Base-by-base conservation (phyloP, 2,888 invertebrate genomes). In the Microctonus brassicae region DNA sequence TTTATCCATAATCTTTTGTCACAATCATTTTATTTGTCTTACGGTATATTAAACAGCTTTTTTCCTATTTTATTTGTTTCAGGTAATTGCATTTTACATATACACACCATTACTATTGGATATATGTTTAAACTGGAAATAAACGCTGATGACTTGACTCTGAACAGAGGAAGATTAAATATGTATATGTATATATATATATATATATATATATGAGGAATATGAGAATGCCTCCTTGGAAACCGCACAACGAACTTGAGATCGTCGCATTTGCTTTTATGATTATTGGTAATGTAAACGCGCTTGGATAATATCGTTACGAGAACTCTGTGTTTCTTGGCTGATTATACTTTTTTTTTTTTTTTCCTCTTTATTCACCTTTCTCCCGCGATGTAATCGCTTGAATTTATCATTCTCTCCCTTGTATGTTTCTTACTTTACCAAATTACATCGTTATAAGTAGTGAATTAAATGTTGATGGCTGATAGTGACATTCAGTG, bases 1-100 rank as follows among this genome's bases (percentile, higher is more conserved):
- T 74, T 73, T 72, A 75, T 77, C 55, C 33, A 36, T 61, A 34
- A 73, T 68, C 74, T 26, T 34, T 53, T 67, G 61, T 67, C 39
- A 10, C 47, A 53, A 42, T 42, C 66, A 66, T 73, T 69, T 58
- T 29, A 42, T 61, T 58, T 72, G 53, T 62, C 69, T 72, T 71
- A 75, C 10, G 66, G 69, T 68, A 73, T 75, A 67, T 73, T 75
- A 70, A 75, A 69, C 74, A 73, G 55, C 78, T 77, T 72, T 73
- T 73, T 78, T 42, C 76, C 69, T 72, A 73, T 63, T 79, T 70
- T 80, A 82, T 83, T 72, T 80, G 82, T 83, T 83, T 62, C 82
- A 83, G 83, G 83, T 83, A 80, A 83, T 72, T 72, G 63, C 53
- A 55, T 57, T 57, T 55, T 42, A 57, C 57, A 42, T 63, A 62